A percentile compares a stretch with the other conserved stretches of the same genome.
Conservation (phyloP, 2,113 vertebrate genomes). For the Pogonocichla stellata region DNA sequence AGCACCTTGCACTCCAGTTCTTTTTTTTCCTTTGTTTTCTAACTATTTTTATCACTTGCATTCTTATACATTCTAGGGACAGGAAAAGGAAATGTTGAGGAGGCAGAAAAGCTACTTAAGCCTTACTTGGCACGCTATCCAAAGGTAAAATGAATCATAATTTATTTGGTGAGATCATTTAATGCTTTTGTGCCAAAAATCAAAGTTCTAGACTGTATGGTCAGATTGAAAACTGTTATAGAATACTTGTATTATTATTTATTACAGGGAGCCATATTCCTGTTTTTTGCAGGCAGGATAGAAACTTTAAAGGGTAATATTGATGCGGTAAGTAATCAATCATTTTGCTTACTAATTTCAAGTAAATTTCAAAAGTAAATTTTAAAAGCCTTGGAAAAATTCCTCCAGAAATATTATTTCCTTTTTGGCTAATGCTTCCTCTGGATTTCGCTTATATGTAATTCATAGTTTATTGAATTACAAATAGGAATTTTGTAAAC, state of each 20-base stretch:
- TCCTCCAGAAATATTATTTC: background rate
- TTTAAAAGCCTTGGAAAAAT: background rate
- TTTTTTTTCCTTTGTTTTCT: background rate
- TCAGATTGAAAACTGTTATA: constrained; percentile 40
- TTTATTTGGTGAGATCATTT: background rate
- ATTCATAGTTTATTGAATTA: background rate
- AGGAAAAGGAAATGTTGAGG: constrained; percentile 90
- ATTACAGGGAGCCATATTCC: constrained; percentile 94
- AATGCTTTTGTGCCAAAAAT: background rate
- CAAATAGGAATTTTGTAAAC: background rate
- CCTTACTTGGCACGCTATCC: constrained; percentile 93
- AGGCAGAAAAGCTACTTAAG: constrained; percentile 89
- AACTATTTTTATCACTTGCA: background rate
- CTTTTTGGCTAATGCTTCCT: background rate
- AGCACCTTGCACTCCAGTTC: background rate
- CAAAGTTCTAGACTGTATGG: background rate
- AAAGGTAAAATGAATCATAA: constrained; percentile 76
- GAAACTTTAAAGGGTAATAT: constrained; percentile 97
- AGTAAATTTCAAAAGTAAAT: background rate
- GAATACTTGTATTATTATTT: constrained; percentile 53
- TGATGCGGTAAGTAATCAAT: constrained; percentile 82
- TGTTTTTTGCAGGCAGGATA: constrained; percentile 97
- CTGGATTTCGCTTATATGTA: background rate
- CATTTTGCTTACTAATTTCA: background rate
- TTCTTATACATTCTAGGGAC: constrained; percentile 81